Evolutionary conservation across 1,140 invertebrate species (phyloP).

Genomic region (Antheraea pernyi): DNA sequence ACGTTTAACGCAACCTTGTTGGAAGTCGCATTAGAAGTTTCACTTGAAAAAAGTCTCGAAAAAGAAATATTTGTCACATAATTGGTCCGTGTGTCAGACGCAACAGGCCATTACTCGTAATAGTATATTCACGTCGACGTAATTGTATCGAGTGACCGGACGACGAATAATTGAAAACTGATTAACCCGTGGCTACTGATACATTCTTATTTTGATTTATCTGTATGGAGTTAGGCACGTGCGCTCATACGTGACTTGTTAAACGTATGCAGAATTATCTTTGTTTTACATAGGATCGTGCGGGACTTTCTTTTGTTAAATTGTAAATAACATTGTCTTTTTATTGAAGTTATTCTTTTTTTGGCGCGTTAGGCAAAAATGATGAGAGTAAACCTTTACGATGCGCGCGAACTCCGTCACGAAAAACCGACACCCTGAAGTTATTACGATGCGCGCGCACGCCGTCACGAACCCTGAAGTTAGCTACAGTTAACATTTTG

Average conservation of each 20-base stretch:
- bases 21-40: no score
- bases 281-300: neutral
- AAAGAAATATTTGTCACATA: neutral
- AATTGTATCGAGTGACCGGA: slow-evolving; percentile 29
- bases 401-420: no score
- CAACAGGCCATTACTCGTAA: slow-evolving; percentile 7
- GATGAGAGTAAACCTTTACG: no score
- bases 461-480: no score
- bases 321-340: neutral
- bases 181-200: slow-evolving; percentile 1
- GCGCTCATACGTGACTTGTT: neutral
- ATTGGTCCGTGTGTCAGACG: slow-evolving; percentile 7
- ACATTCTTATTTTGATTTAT: neutral
- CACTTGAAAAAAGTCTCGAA: no score
- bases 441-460: no score
- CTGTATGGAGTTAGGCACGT: neutral
- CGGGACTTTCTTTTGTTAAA: neutral
- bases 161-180: slow-evolving; percentile 19
- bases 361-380: no score
- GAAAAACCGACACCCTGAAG: no score
- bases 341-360: neutral
- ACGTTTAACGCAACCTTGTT: no score
- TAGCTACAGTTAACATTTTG: no score
- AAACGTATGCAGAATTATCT: neutral
- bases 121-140: slow-evolving; percentile 27